Base-by-base conservation (phyloP, 2,797 vertebrate species). In the Spea hammondii region DNA sequence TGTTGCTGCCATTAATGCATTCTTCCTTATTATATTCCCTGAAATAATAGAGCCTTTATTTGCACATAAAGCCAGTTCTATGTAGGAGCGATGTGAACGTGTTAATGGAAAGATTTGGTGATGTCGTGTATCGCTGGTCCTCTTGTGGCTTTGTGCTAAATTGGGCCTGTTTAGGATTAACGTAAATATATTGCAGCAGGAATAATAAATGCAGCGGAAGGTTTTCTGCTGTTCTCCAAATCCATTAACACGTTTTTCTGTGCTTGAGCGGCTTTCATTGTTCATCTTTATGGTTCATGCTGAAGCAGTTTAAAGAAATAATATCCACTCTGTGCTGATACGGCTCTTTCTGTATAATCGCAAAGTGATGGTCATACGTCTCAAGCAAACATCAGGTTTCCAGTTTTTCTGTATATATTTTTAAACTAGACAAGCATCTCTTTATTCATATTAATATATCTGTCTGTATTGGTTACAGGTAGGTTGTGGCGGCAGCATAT, bases 261-360 rank as follows among this genome's bases (percentile, higher is more conserved):
- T 85, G 89, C 86, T 86, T 87, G 84, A 86, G 84, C 86, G 89
- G 82, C 55, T 84, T 83, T 83, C 82, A 70, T 84, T 90, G 88
- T 89, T 83, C 78, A 0, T 73, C 84, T 76, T 88, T 84, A 65
- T 83, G 84, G 7, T 85, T 84, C 83, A 44, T 64, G 76, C 83
- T 54, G 68, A 86, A 82, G 85, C 84, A 57, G 59, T 80, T 17
- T 70, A 67, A 84, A 83, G 68, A 81, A 88, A 85, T 78, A 83
- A 73, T 85, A 86, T 76, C 76, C 71, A n/a, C 84, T 88, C 76
- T 69, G 74, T 67, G 69, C 83, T 1, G 66, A 62, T 48, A 49
- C 64, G 81, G 55, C 49, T n/a, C 68, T 47, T 86, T 85, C 85
- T 84, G 4, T 79, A 72, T 79, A 84, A 80, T 67, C 49, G 17